These are phyloP conservation scores for Urocitellus parryii DNA, from an alignment of 2,113 vertebrate genomes.

Conservation along the genomic window DNA sequence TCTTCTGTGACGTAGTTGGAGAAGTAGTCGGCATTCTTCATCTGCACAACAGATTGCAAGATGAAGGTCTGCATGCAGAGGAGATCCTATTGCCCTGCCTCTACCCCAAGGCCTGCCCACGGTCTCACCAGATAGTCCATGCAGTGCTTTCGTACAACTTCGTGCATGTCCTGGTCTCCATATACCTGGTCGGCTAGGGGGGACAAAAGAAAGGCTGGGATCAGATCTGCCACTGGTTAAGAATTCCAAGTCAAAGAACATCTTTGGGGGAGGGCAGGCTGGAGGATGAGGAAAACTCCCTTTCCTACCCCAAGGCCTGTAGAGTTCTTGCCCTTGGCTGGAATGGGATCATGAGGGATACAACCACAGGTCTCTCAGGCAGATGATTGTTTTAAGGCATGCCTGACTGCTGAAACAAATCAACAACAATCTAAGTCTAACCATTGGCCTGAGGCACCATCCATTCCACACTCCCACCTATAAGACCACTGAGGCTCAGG, in stretches of 20 bases:
- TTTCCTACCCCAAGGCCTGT: constrained; percentile 50
- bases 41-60: constrained; percentile 84
- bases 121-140: constrained; percentile 96
- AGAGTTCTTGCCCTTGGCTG: constrained; percentile 28
- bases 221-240: constrained; percentile 39
- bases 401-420: not conserved
- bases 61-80: constrained; percentile 1
- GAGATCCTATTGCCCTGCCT: not conserved
- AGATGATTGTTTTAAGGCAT: not conserved
- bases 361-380: not conserved
- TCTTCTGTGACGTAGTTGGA: constrained; percentile 98
- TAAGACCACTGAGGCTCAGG: constrained; percentile 46
- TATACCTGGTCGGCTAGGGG: constrained; percentile 94
- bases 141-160: constrained; percentile 96
- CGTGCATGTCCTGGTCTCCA: constrained; percentile 96
- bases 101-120: not conserved
- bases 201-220: constrained; percentile 31
- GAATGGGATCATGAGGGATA: not conserved
- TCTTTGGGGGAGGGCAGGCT: not conserved
- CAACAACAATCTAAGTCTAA: constrained; percentile 20
- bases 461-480: not conserved
- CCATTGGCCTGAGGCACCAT: not conserved
- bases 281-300: not conserved
- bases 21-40: constrained; percentile 98
- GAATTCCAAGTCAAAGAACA: not conserved